Percentiles rank a stretch among this genome's conserved stretches.
Conservation (phyloP, 1,140 invertebrate genomes). For the Nixonia krombeini region DNA sequence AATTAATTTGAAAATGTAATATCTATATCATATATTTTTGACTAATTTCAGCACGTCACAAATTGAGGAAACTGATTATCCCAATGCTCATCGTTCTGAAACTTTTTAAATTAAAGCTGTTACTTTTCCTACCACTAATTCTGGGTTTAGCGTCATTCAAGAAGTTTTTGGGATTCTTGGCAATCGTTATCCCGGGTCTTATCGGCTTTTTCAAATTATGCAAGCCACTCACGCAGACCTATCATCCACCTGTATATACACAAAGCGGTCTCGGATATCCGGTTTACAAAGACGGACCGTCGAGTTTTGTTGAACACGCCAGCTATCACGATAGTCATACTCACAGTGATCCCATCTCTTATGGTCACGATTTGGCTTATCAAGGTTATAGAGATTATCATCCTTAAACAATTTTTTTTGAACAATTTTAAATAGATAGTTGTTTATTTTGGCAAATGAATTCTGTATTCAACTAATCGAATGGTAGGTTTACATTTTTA, state of each 20-base stretch:
- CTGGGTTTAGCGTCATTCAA: conserved; percentile 86
- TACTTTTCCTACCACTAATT: conserved; percentile 85
- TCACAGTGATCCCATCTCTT: conserved; percentile 69
- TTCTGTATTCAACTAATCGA: no score
- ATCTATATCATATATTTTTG: conserved; percentile 4
- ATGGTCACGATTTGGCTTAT: conserved; percentile 79
- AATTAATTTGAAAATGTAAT: background rate
- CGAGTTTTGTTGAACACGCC: conserved; percentile 56
- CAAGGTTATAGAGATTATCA: conserved; percentile 76
- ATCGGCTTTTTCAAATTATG: conserved; percentile 88
- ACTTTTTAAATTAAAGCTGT: conserved; percentile 85
- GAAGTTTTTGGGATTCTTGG: conserved; percentile 84
- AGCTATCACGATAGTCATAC: conserved; percentile 24
- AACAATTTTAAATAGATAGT: no score
- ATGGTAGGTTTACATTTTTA: no score
- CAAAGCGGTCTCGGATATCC: conserved; percentile 71
- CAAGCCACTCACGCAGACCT: conserved; percentile 70
- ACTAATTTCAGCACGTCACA: conserved; percentile 77
- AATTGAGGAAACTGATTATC: conserved; percentile 85
- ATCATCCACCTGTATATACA: conserved; percentile 70
- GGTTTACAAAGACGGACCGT: conserved; percentile 67
- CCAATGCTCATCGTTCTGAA: conserved; percentile 85
- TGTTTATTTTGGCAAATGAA: no score
- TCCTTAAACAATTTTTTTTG: conserved; percentile 26
- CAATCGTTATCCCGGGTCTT: conserved; percentile 81